Evolutionary conservation across 2,888 invertebrate genomes (phyloP).

Genomic region (Brenthis hecate): DNA sequence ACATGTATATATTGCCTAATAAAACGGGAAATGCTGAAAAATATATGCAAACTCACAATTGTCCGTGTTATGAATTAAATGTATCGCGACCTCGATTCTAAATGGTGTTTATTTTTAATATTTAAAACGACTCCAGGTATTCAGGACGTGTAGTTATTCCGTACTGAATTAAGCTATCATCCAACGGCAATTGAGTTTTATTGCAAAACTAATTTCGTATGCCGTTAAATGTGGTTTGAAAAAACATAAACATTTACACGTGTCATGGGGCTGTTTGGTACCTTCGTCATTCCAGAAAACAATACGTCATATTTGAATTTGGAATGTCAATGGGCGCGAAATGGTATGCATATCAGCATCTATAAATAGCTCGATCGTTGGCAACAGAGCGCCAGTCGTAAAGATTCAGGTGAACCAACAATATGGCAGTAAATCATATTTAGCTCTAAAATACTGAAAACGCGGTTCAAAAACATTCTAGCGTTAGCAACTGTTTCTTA

Average conservation of each 20-base stretch:
- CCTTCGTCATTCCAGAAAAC: slow-evolving; percentile 24
- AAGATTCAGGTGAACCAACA: slow-evolving; percentile 45
- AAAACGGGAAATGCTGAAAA: slow-evolving; percentile 5
- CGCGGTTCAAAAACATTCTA: neutral
- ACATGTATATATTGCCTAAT: neutral
- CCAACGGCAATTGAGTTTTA: slow-evolving; percentile 28
- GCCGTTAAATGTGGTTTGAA: slow-evolving; percentile 12
- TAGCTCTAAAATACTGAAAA: slow-evolving; percentile 30
- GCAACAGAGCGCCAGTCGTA: slow-evolving; percentile 43
- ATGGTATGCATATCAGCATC: slow-evolving; percentile 37
- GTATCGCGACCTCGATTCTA: slow-evolving; percentile 23
- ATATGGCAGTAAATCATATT: slow-evolving; percentile 41
- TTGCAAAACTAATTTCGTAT: slow-evolving; percentile 21
- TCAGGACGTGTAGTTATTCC: slow-evolving; percentile 22
- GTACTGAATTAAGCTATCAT: slow-evolving; percentile 6
- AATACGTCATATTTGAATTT: slow-evolving; percentile 42
- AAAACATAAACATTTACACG: slow-evolving; percentile 9
- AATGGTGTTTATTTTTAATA: slow-evolving; percentile 34
- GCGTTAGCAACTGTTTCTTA: neutral
- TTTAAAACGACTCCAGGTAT: slow-evolving; percentile 28
- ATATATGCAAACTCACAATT: slow-evolving; percentile 2
- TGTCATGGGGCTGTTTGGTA: slow-evolving; percentile 1
- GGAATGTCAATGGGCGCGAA: slow-evolving; percentile 43
- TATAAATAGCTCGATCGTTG: slow-evolving; percentile 43
- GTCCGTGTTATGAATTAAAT: neutral